A percentile compares a stretch with the other conserved stretches of the same genome.
phyloP scores from a whole-genome alignment of 2,797 vertebrate species.

The Anabas testudineus region DNA sequence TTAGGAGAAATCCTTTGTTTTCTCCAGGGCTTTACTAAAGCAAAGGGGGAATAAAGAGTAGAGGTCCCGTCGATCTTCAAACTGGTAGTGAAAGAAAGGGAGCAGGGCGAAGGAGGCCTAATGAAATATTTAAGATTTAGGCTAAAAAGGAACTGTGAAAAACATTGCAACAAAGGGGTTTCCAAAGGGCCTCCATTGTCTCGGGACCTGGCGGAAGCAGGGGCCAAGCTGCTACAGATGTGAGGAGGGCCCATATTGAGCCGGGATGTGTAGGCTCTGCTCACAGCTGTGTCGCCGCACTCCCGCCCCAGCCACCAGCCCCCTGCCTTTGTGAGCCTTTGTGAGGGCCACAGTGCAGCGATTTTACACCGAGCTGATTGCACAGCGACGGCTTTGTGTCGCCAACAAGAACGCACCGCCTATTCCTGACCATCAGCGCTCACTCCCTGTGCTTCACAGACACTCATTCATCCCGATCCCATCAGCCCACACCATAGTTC shows the following conservation, averaged over 20 bases:
- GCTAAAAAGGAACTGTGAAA: slow-evolving; percentile 85
- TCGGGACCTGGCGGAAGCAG: slow-evolving; percentile 81
- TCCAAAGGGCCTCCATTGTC: slow-evolving; percentile 86
- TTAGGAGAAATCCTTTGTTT: slow-evolving; percentile 82
- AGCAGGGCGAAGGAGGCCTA: slow-evolving; percentile 78
- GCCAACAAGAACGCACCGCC: slow-evolving; percentile 76
- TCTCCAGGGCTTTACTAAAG: slow-evolving; percentile 57
- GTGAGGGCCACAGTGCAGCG: slow-evolving; percentile 85
- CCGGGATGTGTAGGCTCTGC: slow-evolving; percentile 87
- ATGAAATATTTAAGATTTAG: slow-evolving; percentile 93
- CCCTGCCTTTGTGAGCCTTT: slow-evolving; percentile 89
- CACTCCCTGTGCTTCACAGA: slow-evolving; percentile 55
- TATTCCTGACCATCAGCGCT: slow-evolving; percentile 67
- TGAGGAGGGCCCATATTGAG: slow-evolving; percentile 92
- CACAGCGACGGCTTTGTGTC: slow-evolving; percentile 88
- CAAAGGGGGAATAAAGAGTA: slow-evolving; percentile 60
- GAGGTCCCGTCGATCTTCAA: slow-evolving; percentile 75
- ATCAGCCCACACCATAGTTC: slow-evolving; percentile 56
- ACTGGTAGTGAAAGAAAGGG: slow-evolving; percentile 74
- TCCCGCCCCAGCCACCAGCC: slow-evolving; percentile 90
- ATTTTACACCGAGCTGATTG: slow-evolving; percentile 91
- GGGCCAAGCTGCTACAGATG: slow-evolving; percentile 87
- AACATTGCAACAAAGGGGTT: slow-evolving; percentile 86
- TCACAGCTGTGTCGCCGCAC: slow-evolving; percentile 90
- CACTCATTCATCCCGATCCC: slow-evolving; percentile 63